A percentile compares a stretch with the other conserved stretches of the same genome.
Evolutionary conservation across 1,140 invertebrate species (phyloP).

Genomic region (Pollicipes pollicipes): DNA sequence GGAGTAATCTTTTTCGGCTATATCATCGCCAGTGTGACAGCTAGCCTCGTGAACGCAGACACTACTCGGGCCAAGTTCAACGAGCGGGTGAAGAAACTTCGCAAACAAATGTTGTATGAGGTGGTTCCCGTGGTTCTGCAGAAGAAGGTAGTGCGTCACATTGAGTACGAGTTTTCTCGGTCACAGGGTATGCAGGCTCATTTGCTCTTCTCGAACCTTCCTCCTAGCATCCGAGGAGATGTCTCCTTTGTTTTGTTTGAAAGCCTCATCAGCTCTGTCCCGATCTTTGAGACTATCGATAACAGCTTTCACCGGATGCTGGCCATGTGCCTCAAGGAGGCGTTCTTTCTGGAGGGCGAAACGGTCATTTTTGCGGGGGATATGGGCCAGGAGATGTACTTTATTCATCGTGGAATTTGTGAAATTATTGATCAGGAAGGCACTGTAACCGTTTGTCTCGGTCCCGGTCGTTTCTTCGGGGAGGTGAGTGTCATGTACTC

Average conservation of each 20-base stretch:
- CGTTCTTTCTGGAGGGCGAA: background rate
- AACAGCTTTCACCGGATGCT: background rate
- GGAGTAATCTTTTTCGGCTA: background rate
- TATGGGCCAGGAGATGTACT: background rate
- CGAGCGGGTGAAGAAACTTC: background rate
- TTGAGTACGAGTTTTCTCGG: background rate
- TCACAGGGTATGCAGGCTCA: background rate
- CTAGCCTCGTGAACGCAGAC: background rate
- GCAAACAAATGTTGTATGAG: background rate
- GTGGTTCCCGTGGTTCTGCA: background rate
- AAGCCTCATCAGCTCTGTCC: background rate
- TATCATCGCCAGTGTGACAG: background rate
- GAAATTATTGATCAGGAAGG: background rate
- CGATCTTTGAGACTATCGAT: background rate
- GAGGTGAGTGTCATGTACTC: background rate
- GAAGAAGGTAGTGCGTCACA: background rate
- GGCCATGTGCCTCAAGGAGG: background rate
- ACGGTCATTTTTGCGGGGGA: background rate
- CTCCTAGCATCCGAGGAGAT: background rate
- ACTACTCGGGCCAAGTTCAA: background rate
- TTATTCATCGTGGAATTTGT: background rate
- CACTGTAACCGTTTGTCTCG: background rate
- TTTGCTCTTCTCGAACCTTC: background rate
- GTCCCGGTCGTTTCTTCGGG: background rate
- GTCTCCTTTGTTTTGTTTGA: background rate